A percentile compares a stretch with the other conserved stretches of the same genome.
These are phyloP conservation scores for Chroicocephalus ridibundus DNA, from an alignment of 2,113 vertebrate genomes.

Conservation along the genomic window DNA sequence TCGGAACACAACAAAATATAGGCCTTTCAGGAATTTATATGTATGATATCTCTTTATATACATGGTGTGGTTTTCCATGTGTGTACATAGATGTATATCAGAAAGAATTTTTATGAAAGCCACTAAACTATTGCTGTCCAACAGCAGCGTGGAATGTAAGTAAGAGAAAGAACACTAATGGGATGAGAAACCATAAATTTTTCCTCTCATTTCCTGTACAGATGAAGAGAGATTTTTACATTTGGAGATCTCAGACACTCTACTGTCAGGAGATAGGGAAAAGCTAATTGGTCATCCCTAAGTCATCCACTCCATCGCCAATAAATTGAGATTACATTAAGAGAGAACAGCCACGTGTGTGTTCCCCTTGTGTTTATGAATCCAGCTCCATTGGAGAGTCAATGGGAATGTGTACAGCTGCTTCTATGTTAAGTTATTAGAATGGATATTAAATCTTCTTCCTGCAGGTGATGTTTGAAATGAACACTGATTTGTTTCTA, in stretches of 20 bases:
- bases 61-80: not conserved
- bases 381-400: not conserved
- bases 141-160: not conserved
- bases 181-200: not conserved
- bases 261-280: not conserved
- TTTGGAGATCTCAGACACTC: not conserved
- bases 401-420: not conserved
- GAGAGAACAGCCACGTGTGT: not conserved
- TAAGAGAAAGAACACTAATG: not conserved
- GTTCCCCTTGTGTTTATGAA: not conserved
- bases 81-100: fast-evolving
- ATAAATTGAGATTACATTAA: not conserved
- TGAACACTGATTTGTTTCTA: not conserved
- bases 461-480: not conserved
- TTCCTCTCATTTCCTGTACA: not conserved
- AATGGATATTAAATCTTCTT: not conserved
- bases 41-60: not conserved
- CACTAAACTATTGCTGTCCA: not conserved
- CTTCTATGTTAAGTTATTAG: not conserved
- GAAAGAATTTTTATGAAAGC: not conserved
- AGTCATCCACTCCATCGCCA: not conserved
- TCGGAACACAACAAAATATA: not conserved
- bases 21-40: not conserved
- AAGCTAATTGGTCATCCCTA: not conserved
- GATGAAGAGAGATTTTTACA: not conserved